Percentiles rank a stretch among this genome's conserved stretches.
Conservation (phyloP, 2,113 vertebrate genomes). For the Herpailurus yagouaroundi region DNA sequence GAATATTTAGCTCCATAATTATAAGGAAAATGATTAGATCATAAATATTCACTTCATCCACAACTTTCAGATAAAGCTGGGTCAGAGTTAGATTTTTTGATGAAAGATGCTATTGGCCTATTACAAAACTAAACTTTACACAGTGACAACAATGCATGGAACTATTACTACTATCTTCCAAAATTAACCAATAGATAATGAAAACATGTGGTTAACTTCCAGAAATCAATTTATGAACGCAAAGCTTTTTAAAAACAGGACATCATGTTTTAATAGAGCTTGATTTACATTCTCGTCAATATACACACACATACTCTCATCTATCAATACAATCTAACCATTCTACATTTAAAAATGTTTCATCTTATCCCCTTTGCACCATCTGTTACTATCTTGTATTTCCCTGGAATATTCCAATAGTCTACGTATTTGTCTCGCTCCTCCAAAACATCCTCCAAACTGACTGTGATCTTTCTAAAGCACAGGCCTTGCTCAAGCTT, state of each 20-base stretch:
- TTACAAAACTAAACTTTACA: conserved; percentile 35
- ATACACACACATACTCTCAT: not conserved
- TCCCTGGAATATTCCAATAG: conserved; percentile 8
- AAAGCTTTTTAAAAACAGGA: conserved; percentile 2
- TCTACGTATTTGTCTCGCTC: not conserved
- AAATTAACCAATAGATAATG: not conserved
- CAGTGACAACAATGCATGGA: not conserved
- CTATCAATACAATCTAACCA: not conserved
- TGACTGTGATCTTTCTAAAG: not conserved
- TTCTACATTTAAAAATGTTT: conserved; percentile 1
- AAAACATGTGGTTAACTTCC: not conserved
- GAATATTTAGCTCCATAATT: not conserved
- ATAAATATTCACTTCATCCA: conserved; percentile 25
- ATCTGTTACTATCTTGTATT: conserved; percentile 5
- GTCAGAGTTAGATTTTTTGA: not conserved
- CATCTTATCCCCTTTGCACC: not conserved
- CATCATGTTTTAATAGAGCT: not conserved
- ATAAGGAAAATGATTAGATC: not conserved
- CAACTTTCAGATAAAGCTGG: conserved; percentile 22
- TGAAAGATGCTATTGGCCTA: not conserved
- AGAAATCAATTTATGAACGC: not conserved
- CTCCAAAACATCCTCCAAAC: not conserved
- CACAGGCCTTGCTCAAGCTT: not conserved
- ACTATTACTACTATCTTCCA: conserved; percentile 18
- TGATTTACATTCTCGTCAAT: not conserved